Conservation (phyloP, 2,888 invertebrate species). For the Folsomia manolachei region DNA sequence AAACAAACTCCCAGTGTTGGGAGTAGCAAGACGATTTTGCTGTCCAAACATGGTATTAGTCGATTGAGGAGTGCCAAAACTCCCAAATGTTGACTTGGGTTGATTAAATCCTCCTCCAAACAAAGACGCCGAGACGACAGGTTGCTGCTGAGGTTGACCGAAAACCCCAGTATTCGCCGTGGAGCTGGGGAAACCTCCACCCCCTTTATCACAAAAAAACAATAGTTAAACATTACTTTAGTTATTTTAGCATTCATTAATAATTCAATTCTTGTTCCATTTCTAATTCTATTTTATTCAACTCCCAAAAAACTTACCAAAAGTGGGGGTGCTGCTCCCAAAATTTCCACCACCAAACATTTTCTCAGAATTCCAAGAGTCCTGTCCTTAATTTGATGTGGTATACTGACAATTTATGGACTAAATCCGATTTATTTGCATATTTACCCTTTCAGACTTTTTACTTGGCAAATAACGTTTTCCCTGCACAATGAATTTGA, state of each 20-base stretch:
- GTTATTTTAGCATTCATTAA: neutral
- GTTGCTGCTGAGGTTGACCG: slow-evolving; percentile 41
- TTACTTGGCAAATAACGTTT: no score
- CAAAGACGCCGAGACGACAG: slow-evolving; percentile 30
- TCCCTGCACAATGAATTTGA: no score
- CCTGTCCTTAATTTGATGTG: no score
- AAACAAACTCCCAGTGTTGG: slow-evolving; percentile 32
- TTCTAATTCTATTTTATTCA: neutral
- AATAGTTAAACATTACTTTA: neutral
- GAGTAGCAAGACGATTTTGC: slow-evolving; percentile 31
- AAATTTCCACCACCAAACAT: slow-evolving; percentile 35
- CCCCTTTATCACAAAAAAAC: slow-evolving; percentile 19
- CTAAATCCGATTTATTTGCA: no score
- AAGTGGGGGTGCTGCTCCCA: slow-evolving; percentile 28
- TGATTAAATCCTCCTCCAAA: slow-evolving; percentile 44
- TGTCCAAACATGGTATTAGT: slow-evolving; percentile 44
- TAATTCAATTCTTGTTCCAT: neutral
- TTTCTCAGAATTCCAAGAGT: no score
- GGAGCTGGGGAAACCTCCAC: slow-evolving; percentile 16
- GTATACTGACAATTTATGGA: no score
- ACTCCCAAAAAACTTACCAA: slow-evolving; percentile 30
- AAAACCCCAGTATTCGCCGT: slow-evolving; percentile 33
- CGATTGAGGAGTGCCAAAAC: slow-evolving; percentile 42
- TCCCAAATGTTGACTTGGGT: slow-evolving; percentile 33
- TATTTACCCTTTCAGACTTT: no score